A percentile compares a stretch with the other conserved stretches of the same genome.
phyloP scores from a whole-genome alignment of 35 echinoderm and acorn worm genomes.

The Stichopus chloronotus region DNA sequence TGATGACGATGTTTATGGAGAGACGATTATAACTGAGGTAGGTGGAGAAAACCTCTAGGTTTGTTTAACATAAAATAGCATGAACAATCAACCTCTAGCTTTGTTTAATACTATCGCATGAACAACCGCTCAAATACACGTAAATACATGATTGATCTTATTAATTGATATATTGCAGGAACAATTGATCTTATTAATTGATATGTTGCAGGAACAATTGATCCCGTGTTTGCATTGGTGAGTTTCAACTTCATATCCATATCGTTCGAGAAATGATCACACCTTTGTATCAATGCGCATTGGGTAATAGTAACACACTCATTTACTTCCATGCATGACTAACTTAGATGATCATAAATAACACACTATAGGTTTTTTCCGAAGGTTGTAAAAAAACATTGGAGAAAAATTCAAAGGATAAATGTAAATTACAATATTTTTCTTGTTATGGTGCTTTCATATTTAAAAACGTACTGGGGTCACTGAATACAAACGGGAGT shows the following conservation, averaged over 20 bases:
- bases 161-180: not conserved
- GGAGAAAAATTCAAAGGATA: too few species aligned
- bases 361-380: too few species aligned
- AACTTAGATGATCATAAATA: not conserved
- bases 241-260: not conserved
- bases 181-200: not conserved
- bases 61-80: not conserved
- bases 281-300: not conserved
- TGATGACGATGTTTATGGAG: not conserved
- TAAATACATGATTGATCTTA: too few species aligned
- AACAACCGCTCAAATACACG: not conserved
- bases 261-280: not conserved
- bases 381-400: too few species aligned
- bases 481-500: too few species aligned
- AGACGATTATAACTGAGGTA: conserved; percentile 32
- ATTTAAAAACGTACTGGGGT: too few species aligned
- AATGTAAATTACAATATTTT: too few species aligned
- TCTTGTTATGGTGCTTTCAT: too few species aligned
- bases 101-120: not conserved
- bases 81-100: not conserved
- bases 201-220: not conserved
- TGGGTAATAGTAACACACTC: not conserved
- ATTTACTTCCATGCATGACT: not conserved
- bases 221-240: not conserved
- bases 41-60: not conserved